Percentiles rank a stretch among this genome's conserved stretches.
Conservation (phyloP, 2,797 vertebrate genomes). For the Phoeniculus purpureus region DNA sequence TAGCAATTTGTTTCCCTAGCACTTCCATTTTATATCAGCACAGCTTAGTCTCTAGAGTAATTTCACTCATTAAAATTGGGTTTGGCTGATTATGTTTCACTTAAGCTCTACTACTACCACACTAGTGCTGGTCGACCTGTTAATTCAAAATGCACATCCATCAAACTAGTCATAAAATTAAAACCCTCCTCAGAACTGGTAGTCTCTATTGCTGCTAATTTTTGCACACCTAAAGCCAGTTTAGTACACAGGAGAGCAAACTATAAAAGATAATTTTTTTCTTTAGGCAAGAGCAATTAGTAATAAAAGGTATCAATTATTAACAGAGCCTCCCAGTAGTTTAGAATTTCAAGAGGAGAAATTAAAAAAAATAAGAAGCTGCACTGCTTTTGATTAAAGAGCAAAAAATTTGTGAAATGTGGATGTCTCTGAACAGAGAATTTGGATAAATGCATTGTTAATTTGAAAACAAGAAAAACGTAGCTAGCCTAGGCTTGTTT, state of each 20-base stretch:
- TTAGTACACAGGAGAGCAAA: slow-evolving; percentile 54
- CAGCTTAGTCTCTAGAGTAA: slow-evolving; percentile 18
- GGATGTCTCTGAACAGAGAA: neutral
- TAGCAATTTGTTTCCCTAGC: neutral
- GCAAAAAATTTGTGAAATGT: neutral
- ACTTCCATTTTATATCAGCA: neutral
- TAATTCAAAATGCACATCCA: slow-evolving; percentile 68
- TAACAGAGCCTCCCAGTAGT: slow-evolving; percentile 66
- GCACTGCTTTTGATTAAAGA: neutral
- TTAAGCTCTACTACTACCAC: neutral
- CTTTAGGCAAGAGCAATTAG: slow-evolving; percentile 70
- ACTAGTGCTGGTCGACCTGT: neutral
- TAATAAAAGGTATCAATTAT: slow-evolving; percentile 77
- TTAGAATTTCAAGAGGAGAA: slow-evolving; percentile 42
- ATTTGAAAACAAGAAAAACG: neutral
- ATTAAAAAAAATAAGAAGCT: neutral
- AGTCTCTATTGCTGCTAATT: slow-evolving; percentile 42
- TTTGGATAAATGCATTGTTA: neutral
- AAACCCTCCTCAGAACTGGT: slow-evolving; percentile 31
- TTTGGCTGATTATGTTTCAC: slow-evolving; percentile 10
- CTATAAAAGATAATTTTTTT: slow-evolving; percentile 58
- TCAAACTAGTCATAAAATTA: slow-evolving; percentile 29
- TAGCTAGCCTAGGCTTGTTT: neutral
- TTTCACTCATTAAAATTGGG: slow-evolving; percentile 14
- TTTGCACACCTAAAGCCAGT: slow-evolving; percentile 51